Evolutionary conservation across 2,113 vertebrate genomes (phyloP).

Genomic region (Eulacestoma nigropectus): DNA sequence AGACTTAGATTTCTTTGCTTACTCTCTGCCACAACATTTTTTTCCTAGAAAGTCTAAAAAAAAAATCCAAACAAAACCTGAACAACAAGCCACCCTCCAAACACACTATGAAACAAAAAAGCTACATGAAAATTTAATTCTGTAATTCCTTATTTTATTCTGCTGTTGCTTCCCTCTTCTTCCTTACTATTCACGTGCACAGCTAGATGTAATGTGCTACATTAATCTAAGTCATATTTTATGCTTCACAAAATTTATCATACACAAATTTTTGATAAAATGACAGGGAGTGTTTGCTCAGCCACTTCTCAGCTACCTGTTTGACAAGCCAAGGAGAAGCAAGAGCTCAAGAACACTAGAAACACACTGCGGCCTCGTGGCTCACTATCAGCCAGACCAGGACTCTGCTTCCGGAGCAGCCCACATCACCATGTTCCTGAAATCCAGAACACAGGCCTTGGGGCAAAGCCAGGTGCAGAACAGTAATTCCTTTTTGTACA

Average conservation of each 20-base stretch:
- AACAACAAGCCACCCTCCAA: background rate
- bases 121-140: background rate
- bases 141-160: background rate
- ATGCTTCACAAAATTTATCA: background rate
- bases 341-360: background rate
- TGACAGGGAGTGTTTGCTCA: background rate
- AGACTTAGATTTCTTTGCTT: background rate
- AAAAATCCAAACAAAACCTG: background rate
- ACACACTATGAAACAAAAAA: background rate
- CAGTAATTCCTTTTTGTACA: background rate
- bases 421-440: background rate
- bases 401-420: background rate
- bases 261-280: background rate
- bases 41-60: background rate
- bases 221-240: background rate
- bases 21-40: background rate
- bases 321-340: background rate
- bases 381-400: background rate
- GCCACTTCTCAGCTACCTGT: background rate
- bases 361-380: background rate
- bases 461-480: background rate
- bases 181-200: background rate
- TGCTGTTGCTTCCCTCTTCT: background rate
- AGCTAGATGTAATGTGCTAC: background rate
- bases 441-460: background rate